These are phyloP conservation scores for Serrognathus titanus DNA, from an alignment of 2,888 invertebrate species.

Conservation along the genomic window DNA sequence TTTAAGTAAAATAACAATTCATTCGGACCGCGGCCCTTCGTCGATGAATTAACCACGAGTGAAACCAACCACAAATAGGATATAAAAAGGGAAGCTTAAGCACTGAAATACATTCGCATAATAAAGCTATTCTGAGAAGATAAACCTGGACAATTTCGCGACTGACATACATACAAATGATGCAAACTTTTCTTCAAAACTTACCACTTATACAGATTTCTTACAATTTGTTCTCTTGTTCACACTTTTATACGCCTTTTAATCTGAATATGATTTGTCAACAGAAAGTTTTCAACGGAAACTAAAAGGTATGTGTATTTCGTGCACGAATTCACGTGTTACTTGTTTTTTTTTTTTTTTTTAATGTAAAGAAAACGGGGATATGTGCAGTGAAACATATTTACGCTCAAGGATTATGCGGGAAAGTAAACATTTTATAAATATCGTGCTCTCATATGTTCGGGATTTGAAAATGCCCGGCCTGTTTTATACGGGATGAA, in stretches of 20 bases:
- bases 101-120: conserved; percentile 18
- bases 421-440: conserved; percentile 19
- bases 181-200: conserved; percentile 23
- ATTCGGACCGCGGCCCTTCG: too few relatives aligned
- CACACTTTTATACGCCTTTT: conserved; percentile 7
- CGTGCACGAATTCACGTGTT: not conserved
- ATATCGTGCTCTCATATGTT: too few relatives aligned
- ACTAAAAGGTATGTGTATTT: not conserved
- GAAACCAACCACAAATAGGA: too few relatives aligned
- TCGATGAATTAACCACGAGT: too few relatives aligned
- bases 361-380: conserved; percentile 10
- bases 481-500: conserved; percentile 15
- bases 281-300: not conserved
- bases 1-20: too few relatives aligned
- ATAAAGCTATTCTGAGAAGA: conserved; percentile 20
- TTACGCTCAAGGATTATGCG: conserved; percentile 13
- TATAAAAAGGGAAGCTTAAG: not conserved
- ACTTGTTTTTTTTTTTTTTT: not conserved
- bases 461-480: conserved; percentile 14
- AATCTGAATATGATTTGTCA: conserved; percentile 18
- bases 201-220: conserved; percentile 22
- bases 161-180: conserved; percentile 24
- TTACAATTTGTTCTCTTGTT: conserved; percentile 19
- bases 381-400: too few relatives aligned
- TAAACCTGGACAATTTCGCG: conserved; percentile 24